phyloP scores from a whole-genome alignment of 2,113 vertebrate genomes.

The Rhadina sibilatrix region DNA sequence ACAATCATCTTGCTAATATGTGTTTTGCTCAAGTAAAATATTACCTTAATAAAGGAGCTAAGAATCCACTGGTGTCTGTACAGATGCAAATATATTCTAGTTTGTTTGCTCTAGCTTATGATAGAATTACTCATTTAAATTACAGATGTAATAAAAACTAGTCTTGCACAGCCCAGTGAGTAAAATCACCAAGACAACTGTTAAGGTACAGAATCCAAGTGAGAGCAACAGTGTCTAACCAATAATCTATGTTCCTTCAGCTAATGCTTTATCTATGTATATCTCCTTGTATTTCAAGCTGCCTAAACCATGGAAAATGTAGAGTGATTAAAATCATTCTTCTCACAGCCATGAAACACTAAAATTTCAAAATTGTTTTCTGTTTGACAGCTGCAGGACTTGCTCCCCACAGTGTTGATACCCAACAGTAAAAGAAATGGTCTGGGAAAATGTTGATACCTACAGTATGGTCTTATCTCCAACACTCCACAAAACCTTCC shows the following conservation, averaged over 20 bases:
- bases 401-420: fast-evolving
- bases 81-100: not conserved
- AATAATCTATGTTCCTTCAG: not conserved
- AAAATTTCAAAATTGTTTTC: not conserved
- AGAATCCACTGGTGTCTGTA: not conserved
- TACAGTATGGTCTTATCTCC: not conserved
- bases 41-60: slow-evolving; percentile 6
- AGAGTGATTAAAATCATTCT: not conserved
- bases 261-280: not conserved
- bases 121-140: slow-evolving; percentile 34
- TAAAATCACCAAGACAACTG: not conserved
- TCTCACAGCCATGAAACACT: not conserved
- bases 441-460: not conserved
- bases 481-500: not conserved
- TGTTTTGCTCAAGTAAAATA: not conserved
- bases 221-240: not conserved
- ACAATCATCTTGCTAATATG: not conserved
- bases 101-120: not conserved
- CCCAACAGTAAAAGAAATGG: not conserved
- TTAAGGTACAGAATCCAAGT: not conserved
- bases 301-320: not conserved
- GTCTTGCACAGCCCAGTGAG: not conserved
- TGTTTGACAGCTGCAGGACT: not conserved
- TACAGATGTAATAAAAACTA: not conserved
- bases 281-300: not conserved